Percentiles rank a stretch among this genome's conserved stretches.
phyloP scores from a whole-genome alignment of 1,140 invertebrate species.

The Zaprionus capensis region DNA sequence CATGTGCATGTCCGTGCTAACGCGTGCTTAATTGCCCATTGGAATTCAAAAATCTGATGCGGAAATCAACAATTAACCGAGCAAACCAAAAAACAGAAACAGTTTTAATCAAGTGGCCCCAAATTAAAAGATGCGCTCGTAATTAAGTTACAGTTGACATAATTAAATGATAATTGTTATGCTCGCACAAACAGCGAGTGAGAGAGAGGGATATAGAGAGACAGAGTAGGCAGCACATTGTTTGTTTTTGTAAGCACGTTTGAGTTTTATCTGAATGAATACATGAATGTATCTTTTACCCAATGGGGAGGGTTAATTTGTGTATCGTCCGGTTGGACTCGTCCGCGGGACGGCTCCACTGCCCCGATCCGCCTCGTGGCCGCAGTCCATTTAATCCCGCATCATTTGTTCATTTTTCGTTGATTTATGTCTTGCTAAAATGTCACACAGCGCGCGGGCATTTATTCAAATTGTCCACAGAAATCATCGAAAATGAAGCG shows the following conservation, averaged over 20 bases:
- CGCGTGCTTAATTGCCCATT: slow-evolving; percentile 36
- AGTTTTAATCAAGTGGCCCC: slow-evolving; percentile 54
- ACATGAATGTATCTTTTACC: slow-evolving; percentile 11
- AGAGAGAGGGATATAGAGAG: slow-evolving; percentile 29
- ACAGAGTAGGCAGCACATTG: slow-evolving; percentile 5
- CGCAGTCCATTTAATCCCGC: slow-evolving; percentile 72
- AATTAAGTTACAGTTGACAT: slow-evolving; percentile 84
- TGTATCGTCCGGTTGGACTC: slow-evolving; percentile 62
- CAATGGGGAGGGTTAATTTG: slow-evolving; percentile 68
- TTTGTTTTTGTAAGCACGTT: slow-evolving; percentile 41
- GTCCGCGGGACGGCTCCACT: slow-evolving; percentile 20
- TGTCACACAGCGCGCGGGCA: slow-evolving; percentile 56
- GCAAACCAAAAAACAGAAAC: slow-evolving; percentile 41
- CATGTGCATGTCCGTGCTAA: slow-evolving; percentile 13
- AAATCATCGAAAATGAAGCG: slow-evolving; percentile 28
- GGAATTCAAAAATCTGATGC: slow-evolving; percentile 64
- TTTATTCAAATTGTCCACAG: slow-evolving; percentile 73
- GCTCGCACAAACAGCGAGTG: slow-evolving; percentile 26
- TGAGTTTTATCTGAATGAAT: slow-evolving; percentile 25
- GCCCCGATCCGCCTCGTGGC: slow-evolving; percentile 20
- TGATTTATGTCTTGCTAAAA: slow-evolving; percentile 82
- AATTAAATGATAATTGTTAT: slow-evolving; percentile 83
- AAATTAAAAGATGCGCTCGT: slow-evolving; percentile 76
- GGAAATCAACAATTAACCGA: slow-evolving; percentile 75
- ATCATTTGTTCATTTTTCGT: slow-evolving; percentile 68